Conservation (phyloP, 2,113 vertebrate genomes). For the Athene noctua region DNA sequence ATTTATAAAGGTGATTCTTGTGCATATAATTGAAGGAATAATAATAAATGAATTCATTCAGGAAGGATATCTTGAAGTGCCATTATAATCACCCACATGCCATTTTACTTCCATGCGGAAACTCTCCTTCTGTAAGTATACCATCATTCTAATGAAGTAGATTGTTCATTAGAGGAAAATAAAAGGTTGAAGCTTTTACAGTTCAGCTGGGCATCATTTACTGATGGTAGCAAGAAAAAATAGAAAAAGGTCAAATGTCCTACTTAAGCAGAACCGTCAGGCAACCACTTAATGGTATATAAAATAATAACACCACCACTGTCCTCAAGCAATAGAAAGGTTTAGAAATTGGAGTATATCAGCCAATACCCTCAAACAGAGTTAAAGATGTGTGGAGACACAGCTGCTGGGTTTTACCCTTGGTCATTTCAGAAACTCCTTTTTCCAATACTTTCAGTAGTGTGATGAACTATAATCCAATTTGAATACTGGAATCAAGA, state of each 20-base stretch:
- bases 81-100: background rate
- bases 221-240: background rate
- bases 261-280: background rate
- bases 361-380: background rate
- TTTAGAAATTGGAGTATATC: background rate
- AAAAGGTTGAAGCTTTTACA: background rate
- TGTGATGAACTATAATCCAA: background rate
- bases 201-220: background rate
- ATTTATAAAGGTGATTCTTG: background rate
- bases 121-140: background rate
- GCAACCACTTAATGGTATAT: background rate
- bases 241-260: background rate
- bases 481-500: background rate
- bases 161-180: background rate
- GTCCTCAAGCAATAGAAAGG: background rate
- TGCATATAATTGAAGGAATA: background rate
- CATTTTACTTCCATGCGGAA: background rate
- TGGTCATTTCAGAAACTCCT: background rate
- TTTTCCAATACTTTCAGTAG: background rate
- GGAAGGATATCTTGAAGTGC: background rate
- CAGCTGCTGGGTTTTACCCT: background rate
- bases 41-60: background rate
- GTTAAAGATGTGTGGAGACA: background rate
- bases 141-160: background rate
- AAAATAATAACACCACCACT: background rate